Evolutionary conservation across 1,140 invertebrate genomes (phyloP), one percentile per base, ranked within the genome.

Genomic region (Magallana gigas): DNA sequence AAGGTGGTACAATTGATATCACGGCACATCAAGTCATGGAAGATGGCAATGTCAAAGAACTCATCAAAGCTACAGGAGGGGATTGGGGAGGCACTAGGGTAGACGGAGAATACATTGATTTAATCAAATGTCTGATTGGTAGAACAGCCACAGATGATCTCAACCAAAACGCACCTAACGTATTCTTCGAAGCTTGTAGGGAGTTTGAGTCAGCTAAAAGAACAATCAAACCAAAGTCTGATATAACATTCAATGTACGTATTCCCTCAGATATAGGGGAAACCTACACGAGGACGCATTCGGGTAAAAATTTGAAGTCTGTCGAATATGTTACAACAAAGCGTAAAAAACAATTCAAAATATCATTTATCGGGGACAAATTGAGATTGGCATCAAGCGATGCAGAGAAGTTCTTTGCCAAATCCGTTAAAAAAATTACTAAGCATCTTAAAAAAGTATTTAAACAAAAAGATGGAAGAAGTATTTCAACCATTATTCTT

Each of bases 1-100:
- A 8, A 90, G 89, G 89, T 16, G 89, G 89, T 23, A 90, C 89
- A 16, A 85, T 90, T 36, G 89, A 90, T 29, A 71, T 29, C 18
- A 71, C 64, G 8, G 64, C 64, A 71, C 64, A 71, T 9, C 18
- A 71, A 23, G 87, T 90, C 18, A 18, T 85, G 23, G 18, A 14
- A 23, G 57, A 80, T 18, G 84, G 76, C 1, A 81, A 76, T 8
- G 58, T 90, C 0, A 88, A 85, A 76, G 87, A 90, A 58, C 57
- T 90, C 8, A 59, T 88, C 18, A 85, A 23, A 29, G 89, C 89
- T 57, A 87, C 82, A 9, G 89, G 87, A 5, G 89, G 87, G n/a
- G 36, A 71, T 7, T 88, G 87, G 87, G 89, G 89, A 62, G 89
- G 89, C 8, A 88, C 85, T 16, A 36, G 58, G 23, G 89, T 90